These are phyloP conservation scores for Frieseomelitta varia DNA, from an alignment of 1,140 invertebrate species.

Conservation along the genomic window DNA sequence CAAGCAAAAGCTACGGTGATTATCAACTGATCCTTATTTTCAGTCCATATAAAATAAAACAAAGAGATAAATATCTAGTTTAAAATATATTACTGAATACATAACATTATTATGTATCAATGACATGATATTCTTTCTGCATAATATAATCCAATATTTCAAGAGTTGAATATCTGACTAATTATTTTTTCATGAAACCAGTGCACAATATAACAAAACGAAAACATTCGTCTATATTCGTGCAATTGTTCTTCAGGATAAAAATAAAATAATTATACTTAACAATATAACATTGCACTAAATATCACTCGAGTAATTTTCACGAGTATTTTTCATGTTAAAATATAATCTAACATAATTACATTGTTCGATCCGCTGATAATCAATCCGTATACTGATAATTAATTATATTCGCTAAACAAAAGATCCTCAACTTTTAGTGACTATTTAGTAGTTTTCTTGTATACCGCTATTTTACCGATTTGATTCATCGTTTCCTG, in stretches of 20 bases:
- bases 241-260: neutral
- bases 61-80: neutral
- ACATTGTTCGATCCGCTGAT: constrained; percentile 49
- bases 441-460: constrained; percentile 31
- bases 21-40: constrained; percentile 54
- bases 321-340: constrained; percentile 19
- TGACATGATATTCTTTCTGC: neutral
- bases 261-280: constrained; percentile 24
- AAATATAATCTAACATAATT: neutral
- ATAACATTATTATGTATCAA: neutral
- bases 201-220: neutral
- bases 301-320: constrained; percentile 5
- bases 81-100: neutral
- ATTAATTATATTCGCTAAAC: constrained; percentile 22
- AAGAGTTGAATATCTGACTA: neutral
- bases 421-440: constrained; percentile 27
- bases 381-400: constrained; percentile 39
- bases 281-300: constrained; percentile 21
- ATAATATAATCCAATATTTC: neutral
- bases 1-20: constrained; percentile 41
- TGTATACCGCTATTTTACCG: constrained; percentile 24
- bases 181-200: neutral
- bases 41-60: constrained; percentile 20
- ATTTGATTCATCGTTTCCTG: constrained; percentile 24
- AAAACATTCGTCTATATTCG: neutral